phyloP scores from a whole-genome alignment of 2,113 vertebrate species.

The Bungarus multicinctus region DNA sequence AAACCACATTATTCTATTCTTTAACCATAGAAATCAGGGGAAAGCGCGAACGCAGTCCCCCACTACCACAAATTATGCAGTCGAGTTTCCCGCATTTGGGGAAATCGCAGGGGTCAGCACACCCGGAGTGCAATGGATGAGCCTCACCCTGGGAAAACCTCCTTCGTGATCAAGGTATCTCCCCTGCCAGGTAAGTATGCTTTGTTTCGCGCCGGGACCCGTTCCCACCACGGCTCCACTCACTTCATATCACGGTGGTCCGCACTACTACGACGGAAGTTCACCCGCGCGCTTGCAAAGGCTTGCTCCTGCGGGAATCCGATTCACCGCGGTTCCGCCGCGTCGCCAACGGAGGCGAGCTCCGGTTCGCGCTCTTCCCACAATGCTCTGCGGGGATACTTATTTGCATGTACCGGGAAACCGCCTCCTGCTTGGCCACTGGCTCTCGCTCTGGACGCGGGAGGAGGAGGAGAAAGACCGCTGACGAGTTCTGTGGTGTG shows the following conservation, averaged over 20 bases:
- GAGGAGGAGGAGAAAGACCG: background rate
- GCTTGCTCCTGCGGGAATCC: rapidly evolving
- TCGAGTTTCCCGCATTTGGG: background rate
- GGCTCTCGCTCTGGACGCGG: no score
- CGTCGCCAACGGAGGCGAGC: background rate
- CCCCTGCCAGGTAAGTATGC: background rate
- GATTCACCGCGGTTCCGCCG: background rate
- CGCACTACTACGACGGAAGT: no score
- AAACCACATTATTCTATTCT: no score
- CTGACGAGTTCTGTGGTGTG: no score
- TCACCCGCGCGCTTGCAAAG: background rate
- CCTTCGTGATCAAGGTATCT: no score
- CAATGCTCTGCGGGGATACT: background rate
- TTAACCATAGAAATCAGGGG: background rate
- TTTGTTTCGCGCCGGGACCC: background rate
- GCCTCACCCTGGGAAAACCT: no score
- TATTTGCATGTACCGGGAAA: background rate
- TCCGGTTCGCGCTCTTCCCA: background rate
- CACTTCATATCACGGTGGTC: background rate
- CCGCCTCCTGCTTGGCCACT: background rate
- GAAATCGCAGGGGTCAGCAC: no score
- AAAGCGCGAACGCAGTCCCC: background rate
- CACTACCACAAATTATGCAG: background rate
- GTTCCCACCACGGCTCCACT: background rate
- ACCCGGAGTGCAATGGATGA: no score